Evolutionary conservation across 2,888 invertebrate genomes (phyloP), one percentile per base, ranked within the genome.

Genomic region (Stenotaenia linearis): DNA sequence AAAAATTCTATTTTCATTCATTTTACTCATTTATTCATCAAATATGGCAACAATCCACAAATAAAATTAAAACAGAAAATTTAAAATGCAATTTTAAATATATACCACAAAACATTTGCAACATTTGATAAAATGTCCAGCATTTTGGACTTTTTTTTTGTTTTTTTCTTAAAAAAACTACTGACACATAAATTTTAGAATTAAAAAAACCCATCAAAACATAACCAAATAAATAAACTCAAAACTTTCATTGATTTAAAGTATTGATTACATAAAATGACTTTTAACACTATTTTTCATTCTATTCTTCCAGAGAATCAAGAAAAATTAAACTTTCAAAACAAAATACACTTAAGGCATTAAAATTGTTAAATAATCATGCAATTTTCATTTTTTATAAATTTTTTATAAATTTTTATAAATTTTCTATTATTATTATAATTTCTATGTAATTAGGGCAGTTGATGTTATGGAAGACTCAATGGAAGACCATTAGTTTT

Each of bases 11-110:
- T 69, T 69, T 69, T 69, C 69, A 28, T 69, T 69, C 69, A n/a
- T 69, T 28, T 50, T 25, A 28, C 10, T 69, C 69, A 69, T 69
- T 69, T 69, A 69, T 69, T 69, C 69, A 69, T 69, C 69, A 28
- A 25, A 69, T 69, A 69, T 69, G 69, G 69, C 69, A 69, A 69
- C 69, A 69, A 69, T 69, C 69, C 69, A 69, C 69, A 69, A 69
- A 69, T 50, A 50, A 50, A 50, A 50, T 50, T 50, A 50, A 69
- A 69, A 28, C 69, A n/a, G 56, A 10, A 69, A 69, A 69, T 28
- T 69, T n/a, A 61, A 69, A 25, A 25, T 28, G 69, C 69, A 69
- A 4, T 69, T 50, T 45, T 56, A 15, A 25, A 1, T 25, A 69
- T 25, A 25, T 25, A 25, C 28, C 69, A 25, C 6, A 9, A 50